A percentile compares a stretch with the other conserved stretches of the same genome.
Evolutionary conservation across 2,888 invertebrate genomes (phyloP).

Genomic region (Globia sparganii): DNA sequence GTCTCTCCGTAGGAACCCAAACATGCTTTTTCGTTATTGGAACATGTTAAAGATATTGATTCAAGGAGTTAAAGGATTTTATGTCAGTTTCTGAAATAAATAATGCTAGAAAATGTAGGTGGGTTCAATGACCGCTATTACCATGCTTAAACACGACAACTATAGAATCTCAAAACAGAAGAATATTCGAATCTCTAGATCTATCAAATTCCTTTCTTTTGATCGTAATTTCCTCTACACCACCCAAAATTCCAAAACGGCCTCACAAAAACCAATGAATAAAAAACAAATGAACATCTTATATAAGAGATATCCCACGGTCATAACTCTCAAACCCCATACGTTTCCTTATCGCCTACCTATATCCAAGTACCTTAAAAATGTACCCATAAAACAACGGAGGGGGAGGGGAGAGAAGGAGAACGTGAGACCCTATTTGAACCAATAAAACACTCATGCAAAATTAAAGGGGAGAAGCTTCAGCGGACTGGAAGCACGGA

Average conservation of each 20-base stretch:
- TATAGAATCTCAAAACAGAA: too few relatives aligned
- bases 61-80: neutral
- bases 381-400: slow-evolving; percentile 48
- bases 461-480: slow-evolving; percentile 58
- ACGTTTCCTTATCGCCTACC: slow-evolving; percentile 45
- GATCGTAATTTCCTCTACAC: neutral
- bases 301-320: slow-evolving; percentile 19
- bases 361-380: slow-evolving; percentile 55
- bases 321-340: slow-evolving; percentile 37
- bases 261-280: slow-evolving; percentile 38
- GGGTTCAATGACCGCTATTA: neutral
- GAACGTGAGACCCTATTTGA: slow-evolving; percentile 41
- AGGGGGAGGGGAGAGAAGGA: slow-evolving; percentile 2
- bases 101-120: neutral
- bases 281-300: slow-evolving; percentile 38
- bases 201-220: neutral
- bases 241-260: neutral
- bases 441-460: slow-evolving; percentile 56
- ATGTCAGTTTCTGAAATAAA: neutral
- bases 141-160: neutral
- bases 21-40: neutral
- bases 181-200: too few relatives aligned
- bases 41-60: neutral
- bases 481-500: slow-evolving; percentile 43
- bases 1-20: neutral